Conservation (phyloP, 2,113 vertebrate species). For the Aegotheles bennettii region DNA sequence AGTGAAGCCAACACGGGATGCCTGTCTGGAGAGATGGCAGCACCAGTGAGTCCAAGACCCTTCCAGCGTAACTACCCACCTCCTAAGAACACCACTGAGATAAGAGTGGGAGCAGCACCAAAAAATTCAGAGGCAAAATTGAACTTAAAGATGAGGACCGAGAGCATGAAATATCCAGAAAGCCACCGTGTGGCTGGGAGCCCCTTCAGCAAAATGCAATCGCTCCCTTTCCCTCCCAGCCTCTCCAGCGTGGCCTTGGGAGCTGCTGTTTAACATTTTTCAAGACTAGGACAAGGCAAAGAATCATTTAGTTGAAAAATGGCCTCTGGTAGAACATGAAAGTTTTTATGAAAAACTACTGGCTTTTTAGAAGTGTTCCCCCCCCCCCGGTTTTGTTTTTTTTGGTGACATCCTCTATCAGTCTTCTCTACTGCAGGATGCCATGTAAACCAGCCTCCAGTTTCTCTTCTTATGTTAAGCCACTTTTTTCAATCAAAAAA, state of each 20-base stretch:
- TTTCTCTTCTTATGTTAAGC: background rate
- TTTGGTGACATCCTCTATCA: background rate
- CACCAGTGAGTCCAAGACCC: background rate
- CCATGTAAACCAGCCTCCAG: background rate
- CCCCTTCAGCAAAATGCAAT: background rate
- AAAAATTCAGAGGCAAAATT: background rate
- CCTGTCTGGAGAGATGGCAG: background rate
- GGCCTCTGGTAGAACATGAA: background rate
- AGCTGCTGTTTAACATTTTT: slow-evolving; percentile 11
- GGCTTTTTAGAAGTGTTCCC: slow-evolving; percentile 39
- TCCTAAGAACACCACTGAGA: background rate
- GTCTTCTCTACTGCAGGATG: slow-evolving; percentile 19
- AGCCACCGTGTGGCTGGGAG: background rate
- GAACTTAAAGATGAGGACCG: background rate
- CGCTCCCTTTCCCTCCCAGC: background rate
- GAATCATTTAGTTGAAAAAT: slow-evolving; percentile 42
- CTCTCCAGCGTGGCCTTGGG: background rate
- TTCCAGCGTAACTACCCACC: background rate
- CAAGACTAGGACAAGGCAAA: background rate
- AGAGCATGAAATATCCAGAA: background rate
- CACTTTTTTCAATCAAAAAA: background rate
- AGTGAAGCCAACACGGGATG: background rate
- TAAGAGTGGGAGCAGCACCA: background rate
- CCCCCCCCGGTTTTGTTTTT: background rate
- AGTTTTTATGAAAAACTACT: slow-evolving; percentile 38